Percentiles rank a stretch among this genome's conserved stretches.
Evolutionary conservation across 1,140 invertebrate species (phyloP).

Genomic region (Agraylea sexmaculata): DNA sequence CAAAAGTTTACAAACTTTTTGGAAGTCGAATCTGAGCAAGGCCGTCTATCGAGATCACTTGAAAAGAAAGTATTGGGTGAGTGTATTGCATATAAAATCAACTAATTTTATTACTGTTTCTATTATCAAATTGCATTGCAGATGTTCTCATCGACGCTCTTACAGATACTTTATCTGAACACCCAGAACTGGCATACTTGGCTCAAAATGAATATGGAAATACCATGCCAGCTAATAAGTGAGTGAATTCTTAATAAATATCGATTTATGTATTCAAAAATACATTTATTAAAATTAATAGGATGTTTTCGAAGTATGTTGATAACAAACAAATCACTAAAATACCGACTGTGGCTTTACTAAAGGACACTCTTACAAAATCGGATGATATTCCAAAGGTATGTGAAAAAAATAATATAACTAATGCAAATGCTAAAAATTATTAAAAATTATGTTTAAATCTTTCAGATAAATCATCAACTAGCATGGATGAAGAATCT

Average conservation of each 20-base stretch:
- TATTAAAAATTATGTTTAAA: not conserved
- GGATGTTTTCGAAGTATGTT: not conserved
- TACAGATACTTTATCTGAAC: constrained; percentile 54
- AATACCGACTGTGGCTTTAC: not conserved
- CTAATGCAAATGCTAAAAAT: no score
- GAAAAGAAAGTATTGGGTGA: constrained; percentile 63
- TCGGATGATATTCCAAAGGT: no score
- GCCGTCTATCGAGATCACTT: constrained; percentile 52
- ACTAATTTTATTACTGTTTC: constrained; percentile 5
- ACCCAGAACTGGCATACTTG: constrained; percentile 47
- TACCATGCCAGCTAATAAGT: constrained; percentile 26
- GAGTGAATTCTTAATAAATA: not conserved
- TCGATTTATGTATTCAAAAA: constrained; percentile 2
- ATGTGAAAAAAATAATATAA: no score
- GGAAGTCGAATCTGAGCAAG: constrained; percentile 55
- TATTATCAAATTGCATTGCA: constrained; percentile 28
- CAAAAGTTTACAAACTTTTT: constrained; percentile 58
- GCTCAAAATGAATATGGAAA: constrained; percentile 30
- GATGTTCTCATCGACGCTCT: constrained; percentile 59
- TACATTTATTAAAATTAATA: not conserved
- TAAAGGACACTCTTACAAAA: no score
- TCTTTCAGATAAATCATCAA: constrained; percentile 13
- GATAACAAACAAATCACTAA: not conserved
- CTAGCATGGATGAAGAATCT: constrained; percentile 15
- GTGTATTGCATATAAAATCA: constrained; percentile 1